Evolutionary conservation across 2,113 vertebrate genomes (phyloP).

Genomic region (Tyrannus savana): DNA sequence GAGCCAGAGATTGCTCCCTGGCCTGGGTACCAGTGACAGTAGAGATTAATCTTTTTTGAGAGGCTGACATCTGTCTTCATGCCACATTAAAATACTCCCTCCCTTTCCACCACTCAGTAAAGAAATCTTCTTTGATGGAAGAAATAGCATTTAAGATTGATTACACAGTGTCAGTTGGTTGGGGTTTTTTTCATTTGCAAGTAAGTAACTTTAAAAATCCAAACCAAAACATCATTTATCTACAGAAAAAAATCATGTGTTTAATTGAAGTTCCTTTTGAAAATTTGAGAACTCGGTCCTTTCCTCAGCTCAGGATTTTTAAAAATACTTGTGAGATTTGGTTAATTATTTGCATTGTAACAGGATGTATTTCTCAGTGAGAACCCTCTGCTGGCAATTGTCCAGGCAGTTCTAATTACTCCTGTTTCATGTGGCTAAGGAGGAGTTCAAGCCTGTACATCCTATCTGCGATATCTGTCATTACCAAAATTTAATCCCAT

Average conservation of each 20-base stretch:
- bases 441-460: not conserved
- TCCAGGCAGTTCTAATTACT: not conserved
- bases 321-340: not conserved
- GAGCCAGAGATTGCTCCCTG: not conserved
- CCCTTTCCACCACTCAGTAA: not conserved
- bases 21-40: not conserved
- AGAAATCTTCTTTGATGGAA: not conserved
- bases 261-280: not conserved
- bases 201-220: not conserved
- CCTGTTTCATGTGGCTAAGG: not conserved
- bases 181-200: not conserved
- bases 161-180: not conserved
- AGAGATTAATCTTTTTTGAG: not conserved
- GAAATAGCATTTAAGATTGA: not conserved
- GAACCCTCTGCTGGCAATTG: not conserved
- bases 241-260: not conserved
- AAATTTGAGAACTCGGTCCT: not conserved
- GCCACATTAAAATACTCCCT: not conserved
- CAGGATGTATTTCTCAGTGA: not conserved
- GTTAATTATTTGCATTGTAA: not conserved
- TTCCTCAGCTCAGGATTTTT: not conserved
- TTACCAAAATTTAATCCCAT: not conserved
- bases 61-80: constrained; percentile 1
- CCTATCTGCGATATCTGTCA: not conserved
- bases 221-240: not conserved